A percentile compares a stretch with the other conserved stretches of the same genome.
These are phyloP conservation scores for Athripsodes cinereus DNA, from an alignment of 2,888 invertebrate genomes.

Conservation along the genomic window DNA sequence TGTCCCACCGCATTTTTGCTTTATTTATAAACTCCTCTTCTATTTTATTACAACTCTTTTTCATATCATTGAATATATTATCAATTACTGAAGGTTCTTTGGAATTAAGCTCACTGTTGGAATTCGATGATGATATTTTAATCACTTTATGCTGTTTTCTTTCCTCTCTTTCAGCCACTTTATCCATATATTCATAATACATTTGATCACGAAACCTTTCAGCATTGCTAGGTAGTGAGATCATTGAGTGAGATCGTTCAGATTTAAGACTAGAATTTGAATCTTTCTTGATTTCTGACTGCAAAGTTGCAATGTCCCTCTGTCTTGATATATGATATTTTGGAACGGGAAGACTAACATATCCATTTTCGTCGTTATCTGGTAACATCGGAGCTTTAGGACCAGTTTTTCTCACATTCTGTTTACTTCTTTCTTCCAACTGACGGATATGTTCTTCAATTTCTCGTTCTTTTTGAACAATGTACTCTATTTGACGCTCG, in stretches of 20 bases:
- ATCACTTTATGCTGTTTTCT: conserved; percentile 74
- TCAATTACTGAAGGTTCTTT: conserved; percentile 25
- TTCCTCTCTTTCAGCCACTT: conserved; percentile 72
- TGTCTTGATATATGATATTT: conserved; percentile 43
- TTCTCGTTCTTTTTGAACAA: conserved; percentile 61
- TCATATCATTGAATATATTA: conserved; percentile 33
- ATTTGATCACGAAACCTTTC: conserved; percentile 72
- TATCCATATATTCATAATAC: conserved; percentile 77
- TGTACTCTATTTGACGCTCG: conserved; percentile 59
- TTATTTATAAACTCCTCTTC: conserved; percentile 73
- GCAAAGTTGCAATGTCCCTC: conserved; percentile 41
- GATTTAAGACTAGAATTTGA: conserved; percentile 28
- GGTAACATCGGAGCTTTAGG: conserved; percentile 38
- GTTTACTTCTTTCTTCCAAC: conserved; percentile 52
- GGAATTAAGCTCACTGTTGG: conserved; percentile 26
- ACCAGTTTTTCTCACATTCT: conserved; percentile 34
- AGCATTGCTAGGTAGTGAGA: conserved; percentile 58
- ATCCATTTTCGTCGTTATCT: conserved; percentile 40
- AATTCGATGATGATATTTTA: conserved; percentile 55
- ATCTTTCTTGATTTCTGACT: conserved; percentile 31
- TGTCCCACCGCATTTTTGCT: conserved; percentile 65
- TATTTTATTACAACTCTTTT: conserved; percentile 49
- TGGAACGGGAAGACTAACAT: conserved; percentile 32
- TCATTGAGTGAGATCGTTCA: conserved; percentile 19
- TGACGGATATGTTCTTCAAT: conserved; percentile 59